Base-by-base conservation (phyloP, 1,140 invertebrate species). In the Bombus affinis region DNA sequence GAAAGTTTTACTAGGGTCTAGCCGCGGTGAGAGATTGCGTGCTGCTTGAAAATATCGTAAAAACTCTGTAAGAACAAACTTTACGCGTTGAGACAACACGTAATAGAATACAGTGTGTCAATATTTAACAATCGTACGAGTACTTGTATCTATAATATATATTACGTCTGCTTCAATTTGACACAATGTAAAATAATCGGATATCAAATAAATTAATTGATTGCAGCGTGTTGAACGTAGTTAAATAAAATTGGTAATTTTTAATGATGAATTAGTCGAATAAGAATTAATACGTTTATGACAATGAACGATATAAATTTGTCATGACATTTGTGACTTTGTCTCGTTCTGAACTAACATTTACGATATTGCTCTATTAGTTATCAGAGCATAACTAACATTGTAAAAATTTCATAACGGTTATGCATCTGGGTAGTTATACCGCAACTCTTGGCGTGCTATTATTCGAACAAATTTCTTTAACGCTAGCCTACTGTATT, bases 321-420 rank as follows among this genome's bases (percentile, higher is more conserved):
- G 18, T 53, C 47, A 53, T 66, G 32, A 32, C 32, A 32, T 32
- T 32, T 32, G 15, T 8, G 15, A 13, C 13, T 66, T 66, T 15
- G n/a, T 66, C 66, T 9, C 66, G 32, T 35, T 66, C 6, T 22
- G 18, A 2, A 8, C 32, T 57, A 62, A 44, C 12, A 79, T 68
- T 37, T 28, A 37, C 32, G 8, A 79, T 35, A 44, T 78, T 39
- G n/a, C 62, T 47, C 3, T 37, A 62, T 47, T n/a, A 42, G 62
- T 37, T 82, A 62, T 82, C 47, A 75, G 81, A 82, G 81, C 81
- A 42, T 82, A 32, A 65, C 81, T 59, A 35, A 42, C n/a, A 59
- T 35, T 37, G 25, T 83, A 77, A 83, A 75, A 83, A 37, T 77
- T 57, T 77, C 35, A 77, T 65, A 82, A 74, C 81, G 71, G 72